phyloP scores from a whole-genome alignment of 2,113 vertebrate species.

The Xiphophorus hellerii region DNA sequence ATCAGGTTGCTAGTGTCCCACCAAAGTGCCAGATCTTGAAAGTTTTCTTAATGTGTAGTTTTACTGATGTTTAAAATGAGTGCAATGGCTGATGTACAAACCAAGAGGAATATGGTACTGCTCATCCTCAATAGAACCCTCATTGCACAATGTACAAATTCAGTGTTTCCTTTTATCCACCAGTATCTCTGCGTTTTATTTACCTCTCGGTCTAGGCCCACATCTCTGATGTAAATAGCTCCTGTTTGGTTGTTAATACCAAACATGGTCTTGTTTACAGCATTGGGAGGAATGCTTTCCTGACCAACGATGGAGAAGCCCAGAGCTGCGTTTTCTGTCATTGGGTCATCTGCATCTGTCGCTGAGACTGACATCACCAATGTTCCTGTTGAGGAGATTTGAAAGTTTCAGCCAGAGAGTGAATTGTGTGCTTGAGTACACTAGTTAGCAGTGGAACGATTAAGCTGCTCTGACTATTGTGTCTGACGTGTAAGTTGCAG shows the following conservation, averaged over 20 bases:
- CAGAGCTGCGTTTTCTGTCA: slow-evolving; percentile 88
- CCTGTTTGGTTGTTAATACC: slow-evolving; percentile 88
- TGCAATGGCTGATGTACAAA: background rate
- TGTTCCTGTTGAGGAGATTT: slow-evolving; percentile 78
- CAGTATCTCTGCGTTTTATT: background rate
- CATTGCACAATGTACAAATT: background rate
- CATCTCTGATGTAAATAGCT: slow-evolving; percentile 86
- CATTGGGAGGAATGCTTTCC: slow-evolving; percentile 74
- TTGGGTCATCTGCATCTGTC: slow-evolving; percentile 87
- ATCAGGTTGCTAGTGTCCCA: background rate
- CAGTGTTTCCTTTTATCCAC: background rate
- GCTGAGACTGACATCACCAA: slow-evolving; percentile 88
- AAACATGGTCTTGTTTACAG: slow-evolving; percentile 84
- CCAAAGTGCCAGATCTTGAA: background rate
- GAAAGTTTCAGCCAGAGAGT: background rate
- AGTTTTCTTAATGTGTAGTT: no score
- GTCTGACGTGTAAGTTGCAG: no score
- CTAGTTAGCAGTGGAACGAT: no score
- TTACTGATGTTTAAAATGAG: no score
- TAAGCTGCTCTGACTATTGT: no score
- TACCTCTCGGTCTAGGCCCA: slow-evolving; percentile 92
- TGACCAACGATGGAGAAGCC: slow-evolving; percentile 88
- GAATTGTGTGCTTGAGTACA: background rate
- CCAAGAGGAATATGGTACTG: background rate
- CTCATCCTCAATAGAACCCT: background rate